Conservation (phyloP, 2,113 vertebrate genomes). For the Tachycineta bicolor region DNA sequence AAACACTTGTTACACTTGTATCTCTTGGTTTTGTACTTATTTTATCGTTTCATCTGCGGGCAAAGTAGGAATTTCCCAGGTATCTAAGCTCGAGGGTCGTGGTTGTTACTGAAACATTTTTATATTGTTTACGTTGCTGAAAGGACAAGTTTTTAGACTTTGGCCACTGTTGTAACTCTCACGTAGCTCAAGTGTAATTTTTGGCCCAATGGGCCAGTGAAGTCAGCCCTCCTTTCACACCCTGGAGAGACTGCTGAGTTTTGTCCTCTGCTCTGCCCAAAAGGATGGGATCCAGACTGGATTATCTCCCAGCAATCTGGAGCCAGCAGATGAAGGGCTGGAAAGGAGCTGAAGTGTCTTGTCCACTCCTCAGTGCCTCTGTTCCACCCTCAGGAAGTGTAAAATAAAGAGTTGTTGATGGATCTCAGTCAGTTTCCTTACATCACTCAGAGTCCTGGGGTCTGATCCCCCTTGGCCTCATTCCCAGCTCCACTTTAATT, state of each 20-base stretch:
- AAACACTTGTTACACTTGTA: background rate
- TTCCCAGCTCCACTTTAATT: background rate
- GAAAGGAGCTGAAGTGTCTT: background rate
- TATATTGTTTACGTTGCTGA: background rate
- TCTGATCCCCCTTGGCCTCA: background rate
- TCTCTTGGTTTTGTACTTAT: background rate
- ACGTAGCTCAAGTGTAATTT: background rate
- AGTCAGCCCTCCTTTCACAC: background rate
- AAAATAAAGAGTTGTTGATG: background rate
- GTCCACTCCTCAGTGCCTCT: background rate
- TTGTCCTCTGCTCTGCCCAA: background rate
- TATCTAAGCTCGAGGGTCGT: background rate
- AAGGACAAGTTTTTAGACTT: background rate
- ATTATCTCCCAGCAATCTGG: background rate
- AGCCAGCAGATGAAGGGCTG: background rate
- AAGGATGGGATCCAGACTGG: background rate
- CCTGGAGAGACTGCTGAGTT: background rate
- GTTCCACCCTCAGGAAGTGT: accelerated
- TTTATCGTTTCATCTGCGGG: background rate
- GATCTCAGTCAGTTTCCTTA: background rate
- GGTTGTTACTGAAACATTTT: background rate
- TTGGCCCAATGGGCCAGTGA: conserved; percentile 12
- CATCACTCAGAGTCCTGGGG: background rate
- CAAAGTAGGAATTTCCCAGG: background rate
- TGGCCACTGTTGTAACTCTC: background rate